Evolutionary conservation across 2,797 vertebrate genomes (phyloP).

Genomic region (Echiichthys vipera): DNA sequence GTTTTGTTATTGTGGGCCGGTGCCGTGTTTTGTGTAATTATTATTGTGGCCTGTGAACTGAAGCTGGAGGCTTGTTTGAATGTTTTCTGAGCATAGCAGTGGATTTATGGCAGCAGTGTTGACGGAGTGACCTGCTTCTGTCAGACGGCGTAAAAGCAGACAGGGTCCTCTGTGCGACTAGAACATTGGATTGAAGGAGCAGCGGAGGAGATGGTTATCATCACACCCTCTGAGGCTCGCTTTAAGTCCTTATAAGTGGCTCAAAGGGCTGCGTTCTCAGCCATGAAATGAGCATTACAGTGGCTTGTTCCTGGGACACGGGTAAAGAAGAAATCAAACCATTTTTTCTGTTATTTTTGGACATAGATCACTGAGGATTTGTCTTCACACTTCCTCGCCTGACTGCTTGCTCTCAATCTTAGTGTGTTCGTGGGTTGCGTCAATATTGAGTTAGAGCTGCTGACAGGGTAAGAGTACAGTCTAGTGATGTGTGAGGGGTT

Average conservation of each 20-base stretch:
- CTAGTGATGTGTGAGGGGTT: slow-evolving; percentile 59
- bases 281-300: slow-evolving; percentile 65
- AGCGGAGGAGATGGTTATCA: slow-evolving; percentile 56
- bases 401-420: slow-evolving; percentile 40
- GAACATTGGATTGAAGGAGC: slow-evolving; percentile 52
- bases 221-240: slow-evolving; percentile 43
- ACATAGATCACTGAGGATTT: slow-evolving; percentile 60
- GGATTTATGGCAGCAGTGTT: slow-evolving; percentile 52
- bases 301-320: slow-evolving; percentile 54
- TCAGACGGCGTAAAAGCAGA: slow-evolving; percentile 61
- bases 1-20: slow-evolving; percentile 29
- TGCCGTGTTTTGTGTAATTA: slow-evolving; percentile 38
- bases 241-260: slow-evolving; percentile 59
- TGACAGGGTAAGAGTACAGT: slow-evolving; percentile 54
- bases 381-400: slow-evolving; percentile 40
- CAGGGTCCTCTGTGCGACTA: slow-evolving; percentile 28
- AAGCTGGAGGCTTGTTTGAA: slow-evolving; percentile 36
- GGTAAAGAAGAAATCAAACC: slow-evolving; percentile 38
- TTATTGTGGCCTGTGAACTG: slow-evolving; percentile 30
- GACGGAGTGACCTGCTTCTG: slow-evolving; percentile 79
- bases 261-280: slow-evolving; percentile 38
- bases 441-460: slow-evolving; percentile 61
- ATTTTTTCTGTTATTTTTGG: slow-evolving; percentile 63
- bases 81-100: slow-evolving; percentile 48
- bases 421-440: slow-evolving; percentile 54